These are phyloP conservation scores for Tokudaia muenninki DNA, from an alignment of 2,797 vertebrate species.

Conservation along the genomic window DNA sequence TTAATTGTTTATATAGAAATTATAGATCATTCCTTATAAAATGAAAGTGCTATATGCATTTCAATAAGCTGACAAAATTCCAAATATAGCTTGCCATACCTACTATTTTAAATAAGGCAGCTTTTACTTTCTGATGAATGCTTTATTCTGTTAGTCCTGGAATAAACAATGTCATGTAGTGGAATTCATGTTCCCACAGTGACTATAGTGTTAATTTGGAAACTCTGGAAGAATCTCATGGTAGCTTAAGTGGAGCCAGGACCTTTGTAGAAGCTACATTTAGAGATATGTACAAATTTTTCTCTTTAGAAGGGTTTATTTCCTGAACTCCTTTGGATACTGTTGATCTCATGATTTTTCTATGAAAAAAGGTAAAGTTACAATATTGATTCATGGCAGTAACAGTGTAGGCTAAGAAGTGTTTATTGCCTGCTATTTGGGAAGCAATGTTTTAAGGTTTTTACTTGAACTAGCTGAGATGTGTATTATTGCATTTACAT, in stretches of 20 bases:
- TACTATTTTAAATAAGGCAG: slow-evolving; percentile 64
- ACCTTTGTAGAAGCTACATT: background rate
- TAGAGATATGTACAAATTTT: background rate
- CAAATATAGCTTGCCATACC: background rate
- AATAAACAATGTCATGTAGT: background rate
- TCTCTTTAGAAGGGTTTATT: slow-evolving; percentile 37
- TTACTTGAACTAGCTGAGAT: background rate
- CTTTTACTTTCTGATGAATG: slow-evolving; percentile 21
- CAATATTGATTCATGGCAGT: slow-evolving; percentile 16
- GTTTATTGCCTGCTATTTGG: background rate
- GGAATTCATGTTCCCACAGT: background rate
- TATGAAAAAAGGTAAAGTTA: background rate
- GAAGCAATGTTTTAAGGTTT: background rate
- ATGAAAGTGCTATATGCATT: slow-evolving; percentile 41
- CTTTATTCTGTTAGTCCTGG: background rate
- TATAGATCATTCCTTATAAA: background rate
- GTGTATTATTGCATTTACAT: background rate
- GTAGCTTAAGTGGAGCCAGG: background rate
- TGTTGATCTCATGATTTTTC: slow-evolving; percentile 46
- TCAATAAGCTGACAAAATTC: slow-evolving; percentile 29
- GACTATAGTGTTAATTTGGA: background rate
- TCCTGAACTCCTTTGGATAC: background rate
- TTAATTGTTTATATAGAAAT: slow-evolving; percentile 56
- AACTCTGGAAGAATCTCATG: background rate
- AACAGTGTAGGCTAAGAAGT: background rate